Base-by-base conservation (phyloP, 35 echinoderm and acorn worm genomes). In the Apostichopus californicus region DNA sequence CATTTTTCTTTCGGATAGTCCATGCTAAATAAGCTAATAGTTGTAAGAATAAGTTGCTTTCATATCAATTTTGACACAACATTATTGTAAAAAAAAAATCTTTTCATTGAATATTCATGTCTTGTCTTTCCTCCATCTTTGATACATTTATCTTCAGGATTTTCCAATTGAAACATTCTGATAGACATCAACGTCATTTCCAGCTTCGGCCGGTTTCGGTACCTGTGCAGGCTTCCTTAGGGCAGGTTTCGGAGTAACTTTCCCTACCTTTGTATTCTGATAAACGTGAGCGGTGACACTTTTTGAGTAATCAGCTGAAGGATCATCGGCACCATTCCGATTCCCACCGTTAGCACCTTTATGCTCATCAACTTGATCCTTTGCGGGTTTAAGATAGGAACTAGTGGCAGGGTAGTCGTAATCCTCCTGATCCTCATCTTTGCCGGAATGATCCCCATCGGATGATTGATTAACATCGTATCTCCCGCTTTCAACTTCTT, bases 91-190 rank as follows among this genome's bases (percentile, higher is more conserved):
- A 46, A 46, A n/a, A 34, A 34, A 46, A 46, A 46, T 46, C 2
- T 0, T 46, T 46, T 3, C 34, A 46, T 46, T 46, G 2, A 46
- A 46, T 46, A 46, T 46, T 46, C 34, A 46, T 46, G 34, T 46
- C 34, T 46, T 46, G 34, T 46, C 34, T 46, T 46, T 46, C 34
- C 34, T 0, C 34, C 3, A 46, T 46, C 68, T 14, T 72, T 72
- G n/a, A 14, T 72, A 14, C 68, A 12, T 6, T 72, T 72, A 46
- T 46, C 34, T 79, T 22, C 9, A 25, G 25, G 8, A 83, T 83
- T 83, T 83, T 7, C 80, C 80, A 83, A 56, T 5, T 18, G 10
- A 55, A 54, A 83, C 80, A 83, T 83, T 83, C 55, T 83, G 80
- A 56, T 83, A 83, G 13, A 46, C 34, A 46, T 46, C 34, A 1